These are phyloP conservation scores for Protobothrops flavoviridis DNA, from an alignment of 2,113 vertebrate species.

Conservation along the genomic window DNA sequence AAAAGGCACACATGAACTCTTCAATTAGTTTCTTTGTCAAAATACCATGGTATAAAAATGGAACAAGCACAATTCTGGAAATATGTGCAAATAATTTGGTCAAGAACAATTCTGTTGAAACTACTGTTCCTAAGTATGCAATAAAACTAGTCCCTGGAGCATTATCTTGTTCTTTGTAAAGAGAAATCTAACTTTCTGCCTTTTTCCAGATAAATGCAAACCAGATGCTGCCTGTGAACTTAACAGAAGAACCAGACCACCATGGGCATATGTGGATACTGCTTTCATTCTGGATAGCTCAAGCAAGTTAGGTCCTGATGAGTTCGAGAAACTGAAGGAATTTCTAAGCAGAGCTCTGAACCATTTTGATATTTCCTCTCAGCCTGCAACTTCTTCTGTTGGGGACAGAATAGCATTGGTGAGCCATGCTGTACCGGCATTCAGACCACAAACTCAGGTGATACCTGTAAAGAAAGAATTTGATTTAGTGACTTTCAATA, in stretches of 20 bases:
- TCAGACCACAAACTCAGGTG: constrained; percentile 4
- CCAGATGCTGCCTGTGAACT: constrained; percentile 43
- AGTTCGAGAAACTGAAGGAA: constrained; percentile 58
- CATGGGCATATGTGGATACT: constrained; percentile 42
- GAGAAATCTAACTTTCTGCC: neutral
- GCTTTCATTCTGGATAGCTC: constrained; percentile 66
- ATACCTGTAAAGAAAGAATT: constrained; percentile 60
- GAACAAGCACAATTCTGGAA: neutral
- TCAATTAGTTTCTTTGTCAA: neutral
- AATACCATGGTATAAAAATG: neutral
- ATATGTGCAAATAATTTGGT: neutral
- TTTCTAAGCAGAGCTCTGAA: constrained; percentile 59
- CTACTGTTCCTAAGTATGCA: neutral
- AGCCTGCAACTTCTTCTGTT: constrained; percentile 40
- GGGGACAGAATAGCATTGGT: constrained; percentile 66
- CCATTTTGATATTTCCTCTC: constrained; percentile 49
- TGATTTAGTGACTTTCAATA: constrained; percentile 55
- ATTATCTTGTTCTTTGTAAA: neutral
- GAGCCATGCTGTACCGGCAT: constrained; percentile 46
- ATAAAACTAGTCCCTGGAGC: neutral
- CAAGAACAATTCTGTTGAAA: neutral
- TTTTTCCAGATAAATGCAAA: constrained; percentile 61
- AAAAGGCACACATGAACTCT: neutral
- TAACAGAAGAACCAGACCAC: neutral
- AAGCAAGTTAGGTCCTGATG: constrained; percentile 23